phyloP scores from a whole-genome alignment of 2,888 invertebrate genomes.

The Seira ritae region DNA sequence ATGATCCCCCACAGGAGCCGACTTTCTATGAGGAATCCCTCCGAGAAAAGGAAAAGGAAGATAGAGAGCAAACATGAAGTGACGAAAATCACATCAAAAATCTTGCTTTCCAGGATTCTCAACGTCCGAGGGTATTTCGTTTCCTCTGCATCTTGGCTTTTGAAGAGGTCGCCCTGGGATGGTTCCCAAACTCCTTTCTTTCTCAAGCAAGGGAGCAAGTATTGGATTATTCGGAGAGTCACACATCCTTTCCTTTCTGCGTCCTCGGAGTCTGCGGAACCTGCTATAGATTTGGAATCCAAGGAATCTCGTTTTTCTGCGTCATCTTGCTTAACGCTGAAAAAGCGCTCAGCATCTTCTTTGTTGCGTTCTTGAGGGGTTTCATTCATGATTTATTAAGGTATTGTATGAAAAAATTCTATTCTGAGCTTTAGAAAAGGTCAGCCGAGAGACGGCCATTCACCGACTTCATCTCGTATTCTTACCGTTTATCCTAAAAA shows the following conservation, averaged over 20 bases:
- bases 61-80: conserved; percentile 66
- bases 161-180: conserved; percentile 65
- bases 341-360: conserved; percentile 31
- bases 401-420: too few relatives aligned
- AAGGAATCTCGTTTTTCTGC: conserved; percentile 13
- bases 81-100: conserved; percentile 65
- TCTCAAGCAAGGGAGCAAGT: conserved; percentile 42
- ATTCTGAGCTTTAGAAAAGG: too few relatives aligned
- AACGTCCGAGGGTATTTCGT: conserved; percentile 65
- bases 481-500: too few relatives aligned
- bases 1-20: conserved; percentile 66
- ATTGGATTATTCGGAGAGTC: conserved; percentile 58
- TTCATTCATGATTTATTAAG: too few relatives aligned
- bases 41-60: conserved; percentile 68
- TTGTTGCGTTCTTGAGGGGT: background rate
- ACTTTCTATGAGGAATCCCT: conserved; percentile 69
- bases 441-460: too few relatives aligned
- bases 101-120: conserved; percentile 57
- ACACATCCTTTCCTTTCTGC: conserved; percentile 27
- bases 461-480: too few relatives aligned
- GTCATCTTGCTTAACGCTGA: conserved; percentile 40
- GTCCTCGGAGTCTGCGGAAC: conserved; percentile 38
- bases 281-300: conserved; percentile 8
- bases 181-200: conserved; percentile 66
- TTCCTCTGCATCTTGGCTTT: conserved; percentile 64